Percentiles rank a stretch among this genome's conserved stretches.
These are phyloP conservation scores for Tuta absoluta DNA, from an alignment of 2,888 invertebrate genomes.

Conservation along the genomic window DNA sequence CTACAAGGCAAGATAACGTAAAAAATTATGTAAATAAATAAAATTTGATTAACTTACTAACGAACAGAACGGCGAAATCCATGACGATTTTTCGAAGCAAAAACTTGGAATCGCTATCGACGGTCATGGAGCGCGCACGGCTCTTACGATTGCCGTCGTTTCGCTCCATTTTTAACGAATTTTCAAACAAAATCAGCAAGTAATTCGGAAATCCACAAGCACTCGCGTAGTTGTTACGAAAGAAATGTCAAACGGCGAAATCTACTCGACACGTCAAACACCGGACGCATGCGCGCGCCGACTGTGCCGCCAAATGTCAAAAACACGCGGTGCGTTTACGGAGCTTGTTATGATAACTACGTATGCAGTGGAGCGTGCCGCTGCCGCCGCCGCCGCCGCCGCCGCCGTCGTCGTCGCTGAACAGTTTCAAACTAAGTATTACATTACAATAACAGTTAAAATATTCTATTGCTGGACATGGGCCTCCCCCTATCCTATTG, in stretches of 20 bases:
- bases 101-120: conserved; percentile 80
- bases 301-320: conserved; percentile 49
- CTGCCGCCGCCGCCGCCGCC: too few relatives aligned
- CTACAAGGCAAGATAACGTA: neutral
- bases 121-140: conserved; percentile 65
- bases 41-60: conserved; percentile 80
- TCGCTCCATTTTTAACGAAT: conserved; percentile 62
- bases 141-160: conserved; percentile 68
- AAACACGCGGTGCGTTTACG: conserved; percentile 26
- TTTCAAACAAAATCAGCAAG: conserved; percentile 36
- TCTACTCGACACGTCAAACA: conserved; percentile 54
- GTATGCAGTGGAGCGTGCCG: too few relatives aligned
- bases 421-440: too few relatives aligned
- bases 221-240: conserved; percentile 59
- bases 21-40: neutral
- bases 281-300: conserved; percentile 72
- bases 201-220: conserved; percentile 41
- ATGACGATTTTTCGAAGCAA: conserved; percentile 84
- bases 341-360: neutral
- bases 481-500: too few relatives aligned
- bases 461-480: too few relatives aligned
- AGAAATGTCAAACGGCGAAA: conserved; percentile 50
- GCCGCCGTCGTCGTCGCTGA: too few relatives aligned
- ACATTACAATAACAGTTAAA: too few relatives aligned
- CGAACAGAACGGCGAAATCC: conserved; percentile 84